Evolutionary conservation across 2,113 vertebrate genomes (phyloP), one percentile per base, ranked within the genome.

Genomic region (Acinonyx jubatus): DNA sequence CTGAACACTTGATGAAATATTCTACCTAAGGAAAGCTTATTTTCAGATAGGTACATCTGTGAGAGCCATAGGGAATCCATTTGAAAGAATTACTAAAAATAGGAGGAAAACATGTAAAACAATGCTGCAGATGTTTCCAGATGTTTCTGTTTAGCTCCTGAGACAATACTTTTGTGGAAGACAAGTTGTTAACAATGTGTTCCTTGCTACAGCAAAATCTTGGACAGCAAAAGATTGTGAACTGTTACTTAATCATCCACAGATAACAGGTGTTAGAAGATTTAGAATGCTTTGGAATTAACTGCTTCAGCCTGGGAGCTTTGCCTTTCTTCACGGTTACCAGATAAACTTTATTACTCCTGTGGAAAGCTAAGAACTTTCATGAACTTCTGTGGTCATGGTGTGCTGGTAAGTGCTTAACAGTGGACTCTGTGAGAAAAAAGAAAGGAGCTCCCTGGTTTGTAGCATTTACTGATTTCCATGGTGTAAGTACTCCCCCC

Each of bases 231-330:
- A 91, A 52, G 18, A 29, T 57, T 57, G 29, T 41, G 38, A 63
- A 65, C 18, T 69, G 5, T 29, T 19, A n/a, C 50, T 79, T 82
- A 10, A 16, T 71, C 7, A n/a, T 23, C n/a, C 25, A 16, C 7
- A 36, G 69, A 31, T 66, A 78, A 41, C 21, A 38, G 52, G 19
- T 66, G 3, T 18, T 57, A 38, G 29, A 45, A 4, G 16, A n/a
- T 25, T 81, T 95, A 86, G 52, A 93, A 57, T 57, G 33, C 36
- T 88, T 93, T 74, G 55, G 18, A 82, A 83, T 87, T 73, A 91
- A 65, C n/a, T 71, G 16, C 13, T 23, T 80, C 50, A 38, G 13
- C 19, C 15, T 9, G 3, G 23, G 52, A 83, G 1, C 5, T n/a
- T 86, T 74, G 52, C 71, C 18, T 94, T 92, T 89, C 13, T 74